Evolutionary conservation across 2,888 invertebrate species (phyloP), one percentile per base, ranked within the genome.

Genomic region (Psylliodes chrysocephalus): DNA sequence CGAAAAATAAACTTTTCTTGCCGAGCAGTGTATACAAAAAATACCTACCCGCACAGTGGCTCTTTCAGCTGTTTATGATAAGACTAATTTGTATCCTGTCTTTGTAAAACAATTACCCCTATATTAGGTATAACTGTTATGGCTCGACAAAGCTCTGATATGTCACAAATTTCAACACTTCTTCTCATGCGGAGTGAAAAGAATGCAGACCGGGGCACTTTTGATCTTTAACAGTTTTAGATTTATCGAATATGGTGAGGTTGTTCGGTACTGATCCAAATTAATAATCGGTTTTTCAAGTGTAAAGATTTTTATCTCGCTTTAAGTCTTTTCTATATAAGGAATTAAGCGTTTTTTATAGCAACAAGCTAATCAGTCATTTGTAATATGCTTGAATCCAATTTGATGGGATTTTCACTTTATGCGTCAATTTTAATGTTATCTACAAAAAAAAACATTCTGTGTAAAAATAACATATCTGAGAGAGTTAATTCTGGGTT

Each of bases 51-150:
- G 42, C 42, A 42, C 42, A 18, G 1, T 14, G 38, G 12, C 42
- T 17, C 18, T 42, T 42, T 42, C 42, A 42, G 42, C 42, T 42
- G 42, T 17, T 42, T 42, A 1, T 8, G 42, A 18, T 18, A 42
- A 14, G 18, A 14, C 18, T 38, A 15, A 30, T 6, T 30, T 33
- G 38, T 38, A 63, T 59, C 54, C 51, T 25, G 63, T 57, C 63
- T 46, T 49, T 55, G 54, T 44, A 44, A 52, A 66, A 54, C 60
- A 63, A 63, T 64, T 61, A 64, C 60, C 61, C 55, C 67, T 67
- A 64, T 67, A 64, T 67, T 67, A 61, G 67, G 67, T 57, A 46
- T 64, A 64, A 67, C 64, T 67, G 59, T 67, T 67, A 64, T 64
- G 46, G 46, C 54, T 40, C 28, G 12, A 52, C 66, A 49, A 49